A percentile compares a stretch with the other conserved stretches of the same genome.
These are phyloP conservation scores for Argopecten irradians DNA, from an alignment of 1,140 invertebrate genomes.

Conservation along the genomic window DNA sequence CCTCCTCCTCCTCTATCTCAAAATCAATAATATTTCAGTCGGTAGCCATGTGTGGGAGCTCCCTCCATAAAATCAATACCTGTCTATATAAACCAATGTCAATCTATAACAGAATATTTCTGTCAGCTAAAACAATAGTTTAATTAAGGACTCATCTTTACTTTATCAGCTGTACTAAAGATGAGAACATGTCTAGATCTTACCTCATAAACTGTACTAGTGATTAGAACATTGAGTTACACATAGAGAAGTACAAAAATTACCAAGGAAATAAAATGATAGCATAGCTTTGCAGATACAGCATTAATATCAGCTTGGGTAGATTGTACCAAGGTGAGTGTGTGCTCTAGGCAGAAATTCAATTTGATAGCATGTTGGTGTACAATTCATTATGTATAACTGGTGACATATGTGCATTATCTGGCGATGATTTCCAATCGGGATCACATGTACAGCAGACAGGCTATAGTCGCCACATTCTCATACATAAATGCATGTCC, in stretches of 20 bases:
- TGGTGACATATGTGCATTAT: not conserved
- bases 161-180: too few relatives aligned
- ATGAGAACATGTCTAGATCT: too few relatives aligned
- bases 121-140: not conserved
- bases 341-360: too few relatives aligned
- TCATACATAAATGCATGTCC: slow-evolving; percentile 21
- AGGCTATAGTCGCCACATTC: not conserved
- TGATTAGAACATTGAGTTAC: not conserved
- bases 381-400: not conserved
- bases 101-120: not conserved
- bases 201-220: too few relatives aligned
- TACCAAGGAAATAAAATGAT: not conserved
- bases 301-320: too few relatives aligned
- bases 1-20: not conserved
- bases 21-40: not conserved
- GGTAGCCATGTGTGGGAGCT: not conserved
- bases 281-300: too few relatives aligned
- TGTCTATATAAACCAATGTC: not conserved
- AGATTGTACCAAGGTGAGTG: too few relatives aligned
- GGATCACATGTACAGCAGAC: not conserved
- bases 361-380: not conserved
- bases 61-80: not conserved
- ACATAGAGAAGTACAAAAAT: not conserved
- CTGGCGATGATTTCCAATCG: not conserved
- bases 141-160: not conserved